These are phyloP conservation scores for Drosophila nigritarsus DNA, from an alignment of 2,888 invertebrate species.

Conservation along the genomic window DNA sequence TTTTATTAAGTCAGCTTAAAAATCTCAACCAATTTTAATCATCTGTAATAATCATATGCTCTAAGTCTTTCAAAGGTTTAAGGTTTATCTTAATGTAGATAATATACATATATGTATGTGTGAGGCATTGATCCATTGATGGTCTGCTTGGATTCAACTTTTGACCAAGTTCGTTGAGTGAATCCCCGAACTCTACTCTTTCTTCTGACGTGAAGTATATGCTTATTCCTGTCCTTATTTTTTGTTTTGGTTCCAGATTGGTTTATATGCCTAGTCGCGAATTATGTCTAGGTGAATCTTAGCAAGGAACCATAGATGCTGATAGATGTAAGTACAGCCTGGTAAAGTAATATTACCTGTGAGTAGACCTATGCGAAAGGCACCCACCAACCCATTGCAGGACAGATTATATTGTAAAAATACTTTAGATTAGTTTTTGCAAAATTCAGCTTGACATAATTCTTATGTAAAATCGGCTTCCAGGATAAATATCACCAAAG, in stretches of 20 bases:
- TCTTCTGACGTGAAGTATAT: neutral
- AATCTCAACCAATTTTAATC: neutral
- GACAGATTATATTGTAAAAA: fast-evolving
- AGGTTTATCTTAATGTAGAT: too few relatives aligned
- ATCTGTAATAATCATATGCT: neutral
- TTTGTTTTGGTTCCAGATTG: neutral
- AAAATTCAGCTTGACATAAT: neutral
- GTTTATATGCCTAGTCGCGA: neutral
- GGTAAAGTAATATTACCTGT: neutral
- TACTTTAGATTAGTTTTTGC: neutral
- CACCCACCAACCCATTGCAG: fast-evolving
- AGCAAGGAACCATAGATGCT: neutral
- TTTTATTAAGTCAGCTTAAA: neutral
- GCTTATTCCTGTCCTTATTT: neutral
- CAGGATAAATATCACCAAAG: neutral
- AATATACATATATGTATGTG: neutral
- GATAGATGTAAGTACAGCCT: neutral
- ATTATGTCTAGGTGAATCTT: neutral
- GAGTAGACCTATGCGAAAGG: neutral
- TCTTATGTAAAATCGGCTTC: neutral
- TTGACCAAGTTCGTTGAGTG: neutral
- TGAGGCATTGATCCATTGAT: neutral
- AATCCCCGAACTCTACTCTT: neutral
- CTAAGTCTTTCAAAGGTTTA: too few relatives aligned
- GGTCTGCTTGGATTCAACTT: neutral